Conservation (phyloP, 1,140 invertebrate genomes). For the Macrobrachium rosenbergii region DNA sequence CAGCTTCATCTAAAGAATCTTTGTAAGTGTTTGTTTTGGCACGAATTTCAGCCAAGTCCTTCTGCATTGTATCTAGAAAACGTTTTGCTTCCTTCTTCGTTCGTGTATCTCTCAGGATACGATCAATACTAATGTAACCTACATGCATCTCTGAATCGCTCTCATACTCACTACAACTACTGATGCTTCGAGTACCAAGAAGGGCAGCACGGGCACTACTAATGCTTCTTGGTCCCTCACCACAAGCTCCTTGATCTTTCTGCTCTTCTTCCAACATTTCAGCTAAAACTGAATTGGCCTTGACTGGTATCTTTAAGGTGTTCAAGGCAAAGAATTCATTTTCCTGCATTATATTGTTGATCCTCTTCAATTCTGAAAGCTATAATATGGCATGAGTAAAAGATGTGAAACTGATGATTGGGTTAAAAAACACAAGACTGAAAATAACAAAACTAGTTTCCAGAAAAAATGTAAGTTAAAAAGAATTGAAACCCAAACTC, state of each 20-base stretch:
- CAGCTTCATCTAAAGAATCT: slow-evolving; percentile 53
- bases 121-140: slow-evolving; percentile 62
- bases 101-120: slow-evolving; percentile 55
- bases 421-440: background rate
- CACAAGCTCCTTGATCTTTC: background rate
- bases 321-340: slow-evolving; percentile 61
- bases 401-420: too few species aligned
- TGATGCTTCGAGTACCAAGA: slow-evolving; percentile 46
- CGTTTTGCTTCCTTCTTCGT: slow-evolving; percentile 59
- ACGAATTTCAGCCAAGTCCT: slow-evolving; percentile 57
- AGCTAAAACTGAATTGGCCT: slow-evolving; percentile 49
- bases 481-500: too few species aligned
- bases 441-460: too few species aligned
- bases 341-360: slow-evolving; percentile 62
- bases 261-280: slow-evolving; percentile 56
- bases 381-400: slow-evolving; percentile 13
- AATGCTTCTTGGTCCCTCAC: background rate
- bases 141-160: slow-evolving; percentile 61
- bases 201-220: slow-evolving; percentile 47
- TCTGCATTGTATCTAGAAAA: slow-evolving; percentile 57
- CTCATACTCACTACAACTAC: slow-evolving; percentile 61
- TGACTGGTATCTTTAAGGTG: slow-evolving; percentile 61
- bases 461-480: too few species aligned
- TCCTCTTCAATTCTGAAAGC: slow-evolving; percentile 61
- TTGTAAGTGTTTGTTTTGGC: slow-evolving; percentile 60